A percentile compares a stretch with the other conserved stretches of the same genome.
Evolutionary conservation across 1,140 invertebrate genomes (phyloP).

Genomic region (Penaeus japonicus): DNA sequence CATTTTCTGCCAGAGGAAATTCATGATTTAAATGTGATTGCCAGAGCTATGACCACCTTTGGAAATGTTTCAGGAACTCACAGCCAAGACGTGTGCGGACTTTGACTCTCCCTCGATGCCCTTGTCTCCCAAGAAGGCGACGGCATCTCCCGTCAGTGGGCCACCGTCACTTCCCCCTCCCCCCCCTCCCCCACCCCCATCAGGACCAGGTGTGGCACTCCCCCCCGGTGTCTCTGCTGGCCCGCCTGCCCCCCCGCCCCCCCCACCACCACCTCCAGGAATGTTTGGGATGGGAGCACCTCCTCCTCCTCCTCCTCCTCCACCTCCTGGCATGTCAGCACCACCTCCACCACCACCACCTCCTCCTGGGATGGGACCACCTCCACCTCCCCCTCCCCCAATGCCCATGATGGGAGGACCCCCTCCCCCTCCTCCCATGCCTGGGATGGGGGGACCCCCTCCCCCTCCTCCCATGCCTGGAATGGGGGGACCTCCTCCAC

Average conservation of each 20-base stretch:
- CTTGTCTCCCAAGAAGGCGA: background rate
- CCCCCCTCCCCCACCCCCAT: constrained; percentile 58
- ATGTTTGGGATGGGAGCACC: constrained; percentile 24
- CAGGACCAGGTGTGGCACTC: constrained; percentile 40
- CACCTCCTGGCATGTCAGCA: constrained; percentile 6
- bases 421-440: constrained; percentile 23
- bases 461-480: constrained; percentile 61
- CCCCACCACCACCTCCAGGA: background rate
- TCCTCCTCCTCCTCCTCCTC: background rate
- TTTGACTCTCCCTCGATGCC: constrained; percentile 25
- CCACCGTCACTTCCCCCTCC: background rate
- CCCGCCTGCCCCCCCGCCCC: background rate
- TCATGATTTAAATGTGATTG: background rate
- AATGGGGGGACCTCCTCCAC: constrained; percentile 45
- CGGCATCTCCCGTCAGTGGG: background rate
- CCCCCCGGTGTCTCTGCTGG: background rate
- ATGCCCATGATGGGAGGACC: constrained; percentile 56
- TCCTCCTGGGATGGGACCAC: background rate
- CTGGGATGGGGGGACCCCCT: background rate
- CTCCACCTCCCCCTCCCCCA: constrained; percentile 60
- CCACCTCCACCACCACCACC: constrained; percentile 19
- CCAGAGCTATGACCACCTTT: constrained; percentile 48
- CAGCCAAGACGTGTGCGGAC: constrained; percentile 42
- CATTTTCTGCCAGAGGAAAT: background rate
- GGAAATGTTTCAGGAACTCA: constrained; percentile 35